Evolutionary conservation across 2,797 vertebrate species (phyloP).

Genomic region (Natrix natrix): DNA sequence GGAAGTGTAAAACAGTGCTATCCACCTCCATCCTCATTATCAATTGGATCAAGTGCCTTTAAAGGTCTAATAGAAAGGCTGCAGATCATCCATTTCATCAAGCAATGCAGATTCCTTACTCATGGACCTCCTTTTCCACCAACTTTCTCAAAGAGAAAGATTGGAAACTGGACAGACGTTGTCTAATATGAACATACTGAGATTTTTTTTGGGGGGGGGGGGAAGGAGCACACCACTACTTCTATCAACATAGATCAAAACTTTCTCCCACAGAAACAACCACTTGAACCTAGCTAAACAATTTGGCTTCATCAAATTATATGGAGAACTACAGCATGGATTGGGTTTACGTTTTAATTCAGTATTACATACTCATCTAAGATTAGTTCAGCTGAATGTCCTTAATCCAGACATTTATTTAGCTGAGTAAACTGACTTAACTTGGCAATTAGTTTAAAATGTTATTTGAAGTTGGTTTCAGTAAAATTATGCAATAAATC

Average conservation of each 20-base stretch:
- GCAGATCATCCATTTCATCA: background rate
- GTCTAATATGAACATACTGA: background rate
- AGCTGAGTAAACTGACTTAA: background rate
- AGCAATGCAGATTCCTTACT: background rate
- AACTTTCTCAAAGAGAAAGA: background rate
- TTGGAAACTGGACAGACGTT: background rate
- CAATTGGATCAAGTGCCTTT: background rate
- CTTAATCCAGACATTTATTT: background rate
- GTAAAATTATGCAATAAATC: background rate
- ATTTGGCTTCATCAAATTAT: background rate
- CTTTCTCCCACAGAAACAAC: background rate
- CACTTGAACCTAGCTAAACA: background rate
- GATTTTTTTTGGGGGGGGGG: background rate
- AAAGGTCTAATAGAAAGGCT: background rate
- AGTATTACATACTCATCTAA: background rate
- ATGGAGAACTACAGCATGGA: background rate
- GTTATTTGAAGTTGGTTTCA: background rate
- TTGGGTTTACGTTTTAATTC: background rate
- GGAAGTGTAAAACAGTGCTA: background rate
- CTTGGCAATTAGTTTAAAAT: background rate
- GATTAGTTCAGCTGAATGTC: background rate
- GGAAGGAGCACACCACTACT: background rate
- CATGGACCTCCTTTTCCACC: background rate
- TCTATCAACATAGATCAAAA: background rate
- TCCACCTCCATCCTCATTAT: background rate